Percentiles rank a stretch among this genome's conserved stretches.
phyloP scores from a whole-genome alignment of 2,113 vertebrate species.

The Onychostruthus taczanowskii region DNA sequence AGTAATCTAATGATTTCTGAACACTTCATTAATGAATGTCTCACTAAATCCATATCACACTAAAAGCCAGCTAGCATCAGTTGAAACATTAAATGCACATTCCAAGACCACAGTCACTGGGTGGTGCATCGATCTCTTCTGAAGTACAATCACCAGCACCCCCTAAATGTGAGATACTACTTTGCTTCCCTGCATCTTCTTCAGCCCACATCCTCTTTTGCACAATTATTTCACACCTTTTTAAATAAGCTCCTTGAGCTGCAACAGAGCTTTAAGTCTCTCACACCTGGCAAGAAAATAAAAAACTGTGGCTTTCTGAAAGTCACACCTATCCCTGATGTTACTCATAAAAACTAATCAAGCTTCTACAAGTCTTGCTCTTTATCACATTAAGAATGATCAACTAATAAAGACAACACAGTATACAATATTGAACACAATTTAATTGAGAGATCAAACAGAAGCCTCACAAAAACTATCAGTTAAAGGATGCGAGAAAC shows the following conservation, averaged over 20 bases:
- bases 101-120: neutral
- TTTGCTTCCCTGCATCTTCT: neutral
- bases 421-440: neutral
- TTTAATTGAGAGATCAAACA: slow-evolving; percentile 48
- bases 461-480: neutral
- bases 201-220: neutral
- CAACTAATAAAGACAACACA: slow-evolving; percentile 24
- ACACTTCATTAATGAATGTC: neutral
- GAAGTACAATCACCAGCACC: neutral
- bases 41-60: neutral
- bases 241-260: neutral
- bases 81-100: neutral
- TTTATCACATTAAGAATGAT: slow-evolving; percentile 12
- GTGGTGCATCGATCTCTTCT: neutral
- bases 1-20: neutral
- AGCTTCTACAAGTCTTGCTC: neutral
- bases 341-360: neutral
- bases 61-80: neutral
- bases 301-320: neutral
- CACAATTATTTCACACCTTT: slow-evolving; percentile 11
- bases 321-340: slow-evolving; percentile 3
- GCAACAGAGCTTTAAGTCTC: neutral
- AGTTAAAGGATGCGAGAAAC: slow-evolving; percentile 24
- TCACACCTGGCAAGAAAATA: neutral
- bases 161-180: neutral